Base-by-base conservation (phyloP, 2,888 invertebrate genomes). In the Eupithecia abbreviata region DNA sequence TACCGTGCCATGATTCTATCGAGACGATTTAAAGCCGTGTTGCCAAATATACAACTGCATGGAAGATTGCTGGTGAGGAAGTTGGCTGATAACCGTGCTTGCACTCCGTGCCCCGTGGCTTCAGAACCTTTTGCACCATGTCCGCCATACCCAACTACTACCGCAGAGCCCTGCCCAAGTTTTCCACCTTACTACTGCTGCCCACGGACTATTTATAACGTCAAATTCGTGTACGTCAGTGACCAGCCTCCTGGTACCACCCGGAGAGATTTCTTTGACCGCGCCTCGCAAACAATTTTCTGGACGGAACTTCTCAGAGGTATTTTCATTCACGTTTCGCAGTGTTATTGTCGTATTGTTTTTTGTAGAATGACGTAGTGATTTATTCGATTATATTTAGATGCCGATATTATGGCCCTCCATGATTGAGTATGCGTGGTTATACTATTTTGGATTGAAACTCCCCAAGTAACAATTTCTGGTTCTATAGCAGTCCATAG, bases 261-360 rank as follows among this genome's bases (percentile, higher is more conserved):
- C 0, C 93, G 96, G 88, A 95, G 88, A 7, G 97, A 96, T 78
- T 95, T 98, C 49, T 96, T 97, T n/a, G 97, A 98, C 84, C 94
- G 97, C 76, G 97, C 97, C 1, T 96, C 97, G 0, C 95, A 95
- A 72, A 96, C 94, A 0, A 89, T 97, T 74, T 98, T 98, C 89
- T 95, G 97, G 89, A 96, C 97, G 0, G 99, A 99, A 92, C 84
- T 99, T 10, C 77, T 96, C 1, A 96, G 98, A 91, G 98, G 98
- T 83, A 78, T 72, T 81, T 55, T 80, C 76, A 78, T 68, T 41
- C 30, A n/a, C n/a, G n/a, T n/a, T n/a, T n/a, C n/a, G n/a, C n/a
- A n/a, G n/a, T n/a, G n/a, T n/a, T n/a, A n/a, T n/a, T n/a, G 10
- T 3, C 6, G 45, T 45, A 51, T 15, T 15, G 49, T 15, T 15